Conservation (phyloP, 2,113 vertebrate genomes). For the Dermatemys mawii region DNA sequence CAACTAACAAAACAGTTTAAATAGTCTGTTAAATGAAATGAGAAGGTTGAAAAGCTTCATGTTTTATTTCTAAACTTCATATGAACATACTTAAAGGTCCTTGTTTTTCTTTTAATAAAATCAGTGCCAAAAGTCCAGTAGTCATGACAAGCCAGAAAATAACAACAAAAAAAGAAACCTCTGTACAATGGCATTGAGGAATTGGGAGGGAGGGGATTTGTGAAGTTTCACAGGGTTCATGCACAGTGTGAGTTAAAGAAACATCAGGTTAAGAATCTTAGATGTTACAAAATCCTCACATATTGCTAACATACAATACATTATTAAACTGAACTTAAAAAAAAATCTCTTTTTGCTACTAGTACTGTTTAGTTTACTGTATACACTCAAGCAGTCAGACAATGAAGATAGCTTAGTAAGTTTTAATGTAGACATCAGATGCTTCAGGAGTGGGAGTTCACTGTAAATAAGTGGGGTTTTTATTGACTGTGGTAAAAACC, state of each 20-base stretch:
- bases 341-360: background rate
- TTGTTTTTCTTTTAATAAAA: background rate
- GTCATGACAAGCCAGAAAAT: background rate
- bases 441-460: background rate
- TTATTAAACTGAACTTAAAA: background rate
- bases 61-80: background rate
- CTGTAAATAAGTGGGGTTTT: background rate
- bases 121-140: background rate
- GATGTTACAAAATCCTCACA: background rate
- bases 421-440: background rate
- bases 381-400: background rate
- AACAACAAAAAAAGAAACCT: background rate
- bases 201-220: background rate
- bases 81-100: background rate
- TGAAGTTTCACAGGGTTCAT: background rate
- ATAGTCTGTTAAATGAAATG: background rate
- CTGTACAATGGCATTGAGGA: background rate
- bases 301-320: background rate
- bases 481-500: rapidly evolving
- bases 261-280: background rate
- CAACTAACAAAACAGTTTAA: background rate
- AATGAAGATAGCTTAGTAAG: background rate
- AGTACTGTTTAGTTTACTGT: background rate
- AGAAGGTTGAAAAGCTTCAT: background rate
- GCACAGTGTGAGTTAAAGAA: background rate